Conservation (phyloP, 2,113 vertebrate genomes). For the Mesoclemmys tuberculata region DNA sequence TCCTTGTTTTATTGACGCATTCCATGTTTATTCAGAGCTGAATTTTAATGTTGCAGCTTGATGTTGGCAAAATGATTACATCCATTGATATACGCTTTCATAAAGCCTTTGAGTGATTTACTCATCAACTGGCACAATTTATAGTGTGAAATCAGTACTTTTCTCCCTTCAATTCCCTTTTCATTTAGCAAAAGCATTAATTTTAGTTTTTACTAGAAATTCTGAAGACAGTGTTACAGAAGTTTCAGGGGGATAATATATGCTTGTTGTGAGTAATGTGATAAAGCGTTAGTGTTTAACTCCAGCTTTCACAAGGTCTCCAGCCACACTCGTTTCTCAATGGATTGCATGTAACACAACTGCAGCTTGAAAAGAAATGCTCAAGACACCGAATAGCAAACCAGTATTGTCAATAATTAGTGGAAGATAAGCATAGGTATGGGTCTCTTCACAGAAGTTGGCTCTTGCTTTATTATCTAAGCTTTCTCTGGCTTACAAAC, state of each 20-base stretch:
- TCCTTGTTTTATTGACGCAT: neutral
- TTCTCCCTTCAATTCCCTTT: neutral
- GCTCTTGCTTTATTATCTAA: slow-evolving; percentile 14
- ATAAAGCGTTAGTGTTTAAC: slow-evolving; percentile 25
- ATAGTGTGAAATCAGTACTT: neutral
- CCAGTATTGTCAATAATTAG: slow-evolving; percentile 17
- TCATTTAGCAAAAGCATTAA: neutral
- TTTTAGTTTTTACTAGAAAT: slow-evolving; percentile 23
- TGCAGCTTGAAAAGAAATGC: slow-evolving; percentile 26
- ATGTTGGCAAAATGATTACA: neutral
- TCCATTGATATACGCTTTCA: neutral
- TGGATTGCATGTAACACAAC: neutral
- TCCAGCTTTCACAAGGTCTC: slow-evolving; percentile 15
- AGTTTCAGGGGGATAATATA: neutral
- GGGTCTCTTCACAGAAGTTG: slow-evolving; percentile 46
- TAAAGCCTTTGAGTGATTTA: accelerated
- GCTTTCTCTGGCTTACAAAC: slow-evolving; percentile 8
- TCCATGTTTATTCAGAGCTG: neutral
- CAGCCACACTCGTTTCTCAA: slow-evolving; percentile 7
- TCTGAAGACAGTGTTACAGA: neutral
- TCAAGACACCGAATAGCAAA: slow-evolving; percentile 23
- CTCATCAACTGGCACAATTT: neutral
- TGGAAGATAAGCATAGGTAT: slow-evolving; percentile 35
- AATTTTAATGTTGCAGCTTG: neutral
- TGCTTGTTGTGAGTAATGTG: neutral